Base-by-base conservation (phyloP, 1,140 invertebrate species). In the Hylaeus anthracinus region DNA sequence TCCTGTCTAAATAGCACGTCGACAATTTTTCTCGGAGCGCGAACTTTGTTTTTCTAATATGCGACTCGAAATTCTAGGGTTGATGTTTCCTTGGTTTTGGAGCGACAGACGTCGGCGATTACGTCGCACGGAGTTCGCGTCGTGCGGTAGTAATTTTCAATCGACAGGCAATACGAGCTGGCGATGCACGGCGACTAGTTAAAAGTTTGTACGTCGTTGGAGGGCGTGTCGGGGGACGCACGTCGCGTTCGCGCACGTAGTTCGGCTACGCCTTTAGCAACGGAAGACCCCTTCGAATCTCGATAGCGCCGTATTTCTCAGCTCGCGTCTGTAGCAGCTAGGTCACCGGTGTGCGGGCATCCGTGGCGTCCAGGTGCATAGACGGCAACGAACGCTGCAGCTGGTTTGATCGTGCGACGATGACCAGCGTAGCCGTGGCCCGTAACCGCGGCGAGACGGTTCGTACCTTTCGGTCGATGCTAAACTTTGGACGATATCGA, bases 151-250 rank as follows among this genome's bases (percentile, higher is more conserved):
- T 71, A 63, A 55, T 73, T 79, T 72, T 72, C 77, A 72, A 65
- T 72, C 53, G 61, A 10, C 39, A 3, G 3, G 1, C n/a, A 5
- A 63, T 63, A 55, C 69, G 48, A 15, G 12, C 10, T 8, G 26
- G 39, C 48, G 51, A 55, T 69, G 76, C 56, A 64, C 74, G 56
- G 84, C 70, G 60, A 78, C 69, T 86, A 76, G 85, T 86, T 86
- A 86, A 86, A 86, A 86, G 84, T 86, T 86, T 86, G 8, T 48
- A 86, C 58, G 60, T 61, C 48, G 26, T 43, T 72, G 60, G 45
- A 61, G 55, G 48, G 41, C 63, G 26, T 64, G 61, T 43, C n/a
- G 45, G n/a, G 2, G 45, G 8, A 2, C 8, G 15, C 65, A 66
- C 53, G 53, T 58, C 65, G 37, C 65, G 14, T 53, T 41, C 69